phyloP scores from a whole-genome alignment of 2,888 invertebrate genomes.

The Athetis lepigone region DNA sequence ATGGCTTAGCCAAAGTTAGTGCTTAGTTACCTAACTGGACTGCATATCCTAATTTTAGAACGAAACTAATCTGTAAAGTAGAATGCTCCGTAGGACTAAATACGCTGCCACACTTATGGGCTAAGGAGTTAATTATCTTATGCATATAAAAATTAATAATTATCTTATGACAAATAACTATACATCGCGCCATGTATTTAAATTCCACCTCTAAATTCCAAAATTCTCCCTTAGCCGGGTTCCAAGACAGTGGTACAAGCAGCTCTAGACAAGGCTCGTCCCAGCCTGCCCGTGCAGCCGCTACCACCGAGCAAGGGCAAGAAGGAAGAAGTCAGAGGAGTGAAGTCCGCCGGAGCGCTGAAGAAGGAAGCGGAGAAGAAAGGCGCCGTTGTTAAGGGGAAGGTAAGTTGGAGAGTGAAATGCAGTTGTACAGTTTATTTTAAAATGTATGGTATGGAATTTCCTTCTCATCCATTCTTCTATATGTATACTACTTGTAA shows the following conservation, averaged over 20 bases:
- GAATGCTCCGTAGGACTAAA: too few relatives aligned
- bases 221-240: conserved; percentile 89
- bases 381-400: conserved; percentile 88
- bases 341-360: conserved; percentile 90
- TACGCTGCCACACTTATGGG: too few relatives aligned
- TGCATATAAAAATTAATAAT: too few relatives aligned
- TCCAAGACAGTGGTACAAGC: conserved; percentile 94
- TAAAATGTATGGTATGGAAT: too few relatives aligned
- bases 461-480: too few relatives aligned
- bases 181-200: not conserved
- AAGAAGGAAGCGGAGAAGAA: conserved; percentile 89
- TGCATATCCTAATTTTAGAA: too few relatives aligned
- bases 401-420: conserved; percentile 74
- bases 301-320: conserved; percentile 92
- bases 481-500: too few relatives aligned
- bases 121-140: too few relatives aligned
- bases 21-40: too few relatives aligned
- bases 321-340: conserved; percentile 91
- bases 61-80: too few relatives aligned
- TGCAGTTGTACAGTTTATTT: too few relatives aligned
- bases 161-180: not conserved
- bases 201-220: not conserved
- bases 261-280: conserved; percentile 95
- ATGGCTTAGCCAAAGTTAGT: too few relatives aligned
- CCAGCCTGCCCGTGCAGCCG: conserved; percentile 95